Conservation (phyloP, 2,888 invertebrate genomes). For the Anarsia innoxiella region DNA sequence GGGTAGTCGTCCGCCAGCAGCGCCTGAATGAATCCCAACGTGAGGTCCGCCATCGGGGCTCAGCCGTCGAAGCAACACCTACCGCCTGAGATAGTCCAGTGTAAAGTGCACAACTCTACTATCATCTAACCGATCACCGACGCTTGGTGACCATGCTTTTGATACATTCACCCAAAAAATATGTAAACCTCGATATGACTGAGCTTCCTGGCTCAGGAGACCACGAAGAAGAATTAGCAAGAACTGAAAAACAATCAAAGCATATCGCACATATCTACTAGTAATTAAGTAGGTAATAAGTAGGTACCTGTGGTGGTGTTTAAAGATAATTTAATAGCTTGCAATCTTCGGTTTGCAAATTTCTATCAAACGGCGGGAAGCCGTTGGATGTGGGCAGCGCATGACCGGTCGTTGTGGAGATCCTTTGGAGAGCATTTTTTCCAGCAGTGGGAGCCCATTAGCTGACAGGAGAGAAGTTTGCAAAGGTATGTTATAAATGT, state of each 20-base stretch:
- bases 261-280: too few species aligned
- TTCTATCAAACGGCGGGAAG: too few species aligned
- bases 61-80: not conserved
- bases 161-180: too few species aligned
- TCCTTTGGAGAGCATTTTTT: not conserved
- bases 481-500: not conserved
- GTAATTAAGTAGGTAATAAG: too few species aligned
- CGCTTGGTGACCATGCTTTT: conserved; percentile 14
- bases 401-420: too few species aligned
- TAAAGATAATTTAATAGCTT: too few species aligned
- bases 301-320: too few species aligned
- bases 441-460: not conserved
- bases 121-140: not conserved
- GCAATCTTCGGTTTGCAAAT: too few species aligned
- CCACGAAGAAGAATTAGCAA: not conserved
- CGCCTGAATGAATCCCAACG: conserved; percentile 71
- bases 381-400: not conserved
- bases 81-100: not conserved
- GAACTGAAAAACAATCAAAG: too few species aligned
- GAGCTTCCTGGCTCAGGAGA: not conserved
- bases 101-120: not conserved
- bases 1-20: conserved; percentile 73
- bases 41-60: conserved; percentile 55
- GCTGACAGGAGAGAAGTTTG: not conserved
- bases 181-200: not conserved